Conservation (phyloP, 2,113 vertebrate genomes). For the Procapra przewalskii region DNA sequence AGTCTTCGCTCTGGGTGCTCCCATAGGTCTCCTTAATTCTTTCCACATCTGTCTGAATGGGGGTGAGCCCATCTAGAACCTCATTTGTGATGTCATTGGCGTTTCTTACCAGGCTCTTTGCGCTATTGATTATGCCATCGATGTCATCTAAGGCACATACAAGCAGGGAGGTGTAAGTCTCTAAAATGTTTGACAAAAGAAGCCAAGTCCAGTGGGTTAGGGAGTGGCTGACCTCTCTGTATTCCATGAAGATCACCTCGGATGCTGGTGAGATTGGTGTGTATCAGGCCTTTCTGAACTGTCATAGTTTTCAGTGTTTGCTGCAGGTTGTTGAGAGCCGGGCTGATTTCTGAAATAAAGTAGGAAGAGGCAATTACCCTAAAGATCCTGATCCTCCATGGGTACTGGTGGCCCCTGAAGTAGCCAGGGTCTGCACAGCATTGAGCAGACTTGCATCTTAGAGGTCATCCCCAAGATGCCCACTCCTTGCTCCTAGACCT, state of each 20-base stretch:
- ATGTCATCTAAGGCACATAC: slow-evolving; percentile 84
- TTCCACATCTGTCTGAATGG: slow-evolving; percentile 85
- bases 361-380: neutral
- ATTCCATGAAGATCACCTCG: slow-evolving; percentile 79
- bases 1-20: slow-evolving; percentile 70
- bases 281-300: slow-evolving; percentile 82
- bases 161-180: neutral
- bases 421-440: neutral
- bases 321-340: slow-evolving; percentile 79
- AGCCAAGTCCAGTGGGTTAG: neutral
- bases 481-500: neutral
- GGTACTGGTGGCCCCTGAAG: neutral
- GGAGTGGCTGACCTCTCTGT: slow-evolving; percentile 82
- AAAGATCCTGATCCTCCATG: neutral
- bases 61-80: slow-evolving; percentile 83
- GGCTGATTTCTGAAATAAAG: slow-evolving; percentile 77
- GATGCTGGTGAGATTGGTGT: slow-evolving; percentile 79
- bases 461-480: neutral
- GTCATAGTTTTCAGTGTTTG: slow-evolving; percentile 79
- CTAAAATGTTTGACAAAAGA: neutral
- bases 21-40: slow-evolving; percentile 80
- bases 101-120: slow-evolving; percentile 81
- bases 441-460: neutral
- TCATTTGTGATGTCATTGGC: slow-evolving; percentile 79
- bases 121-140: slow-evolving; percentile 77